phyloP scores from a whole-genome alignment of 2,797 vertebrate species.

The Lutjanus argentimaculatus region DNA sequence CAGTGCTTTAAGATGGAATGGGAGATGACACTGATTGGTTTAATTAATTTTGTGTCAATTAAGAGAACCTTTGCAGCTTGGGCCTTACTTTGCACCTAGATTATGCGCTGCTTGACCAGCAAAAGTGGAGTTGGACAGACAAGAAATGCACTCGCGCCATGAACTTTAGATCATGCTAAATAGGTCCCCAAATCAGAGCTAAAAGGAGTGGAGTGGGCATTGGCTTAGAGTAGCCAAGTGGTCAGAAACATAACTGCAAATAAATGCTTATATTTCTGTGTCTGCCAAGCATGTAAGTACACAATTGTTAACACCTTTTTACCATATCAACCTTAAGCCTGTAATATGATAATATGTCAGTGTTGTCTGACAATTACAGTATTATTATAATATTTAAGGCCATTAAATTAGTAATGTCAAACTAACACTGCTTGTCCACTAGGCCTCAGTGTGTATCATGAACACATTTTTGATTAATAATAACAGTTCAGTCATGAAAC shows the following conservation, averaged over 20 bases:
- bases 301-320: not conserved
- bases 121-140: too few species aligned
- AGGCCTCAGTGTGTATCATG: not conserved
- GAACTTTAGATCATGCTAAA: too few species aligned
- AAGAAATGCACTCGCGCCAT: too few species aligned
- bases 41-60: too few species aligned
- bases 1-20: too few species aligned
- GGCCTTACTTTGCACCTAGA: too few species aligned
- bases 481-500: not conserved
- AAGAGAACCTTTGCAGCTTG: too few species aligned
- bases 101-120: too few species aligned
- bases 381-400: not conserved
- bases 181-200: not conserved
- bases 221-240: not conserved
- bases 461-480: not conserved
- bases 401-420: too few species aligned
- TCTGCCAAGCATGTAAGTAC: not conserved
- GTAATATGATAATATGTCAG: not conserved
- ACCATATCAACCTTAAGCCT: not conserved
- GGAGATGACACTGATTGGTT: too few species aligned
- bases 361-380: not conserved
- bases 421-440: too few species aligned
- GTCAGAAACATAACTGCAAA: not conserved
- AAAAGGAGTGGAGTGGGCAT: not conserved
- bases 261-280: not conserved